Evolutionary conservation across 2,797 vertebrate genomes (phyloP), one percentile per base, ranked within the genome.

Genomic region (Takifugu rubripes): DNA sequence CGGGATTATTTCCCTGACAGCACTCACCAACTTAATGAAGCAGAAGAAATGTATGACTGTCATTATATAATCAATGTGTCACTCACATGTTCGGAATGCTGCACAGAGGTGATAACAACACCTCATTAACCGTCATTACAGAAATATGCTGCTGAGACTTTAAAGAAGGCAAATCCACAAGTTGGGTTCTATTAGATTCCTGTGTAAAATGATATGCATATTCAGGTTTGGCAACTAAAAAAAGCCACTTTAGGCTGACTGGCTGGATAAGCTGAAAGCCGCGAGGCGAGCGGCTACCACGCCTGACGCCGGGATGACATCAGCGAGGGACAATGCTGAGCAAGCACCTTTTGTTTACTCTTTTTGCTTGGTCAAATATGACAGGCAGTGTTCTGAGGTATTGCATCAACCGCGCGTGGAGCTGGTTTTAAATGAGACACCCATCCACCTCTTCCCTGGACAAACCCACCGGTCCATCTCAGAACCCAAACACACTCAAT

Each of bases 291-390:
- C 4, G 36, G 12, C 14, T 10, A 12, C 36, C 36, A 40, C 3
- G 36, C 36, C 36, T 14, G 27, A 29, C 27, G 12, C 36, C 12
- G 4, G 36, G 2, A 66, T 65, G 36, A 52, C 45, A 49, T 68
- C 57, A 66, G 61, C 68, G 52, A 6, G 56, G 31, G 31, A 3
- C n/a, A 44, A 49, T 57, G 61, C 76, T 73, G 68, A 74, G 53
- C 58, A 56, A 42, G 64, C 54, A 66, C 59, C 72, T 56, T 54
- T 63, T 43, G 52, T 67, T 70, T 64, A 70, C 56, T 68, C 59
- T 71, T 79, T 49, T 45, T 16, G 29, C 54, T 52, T 55, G 70
- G 75, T 77, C 68, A 63, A 70, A 77, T 69, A 59, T 61, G 64
- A 75, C 66, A 54, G 31, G 58, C 51, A 26, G 52, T 0, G 36